Conservation (phyloP, 2,113 vertebrate genomes). For the Neopipo cinnamomea region DNA sequence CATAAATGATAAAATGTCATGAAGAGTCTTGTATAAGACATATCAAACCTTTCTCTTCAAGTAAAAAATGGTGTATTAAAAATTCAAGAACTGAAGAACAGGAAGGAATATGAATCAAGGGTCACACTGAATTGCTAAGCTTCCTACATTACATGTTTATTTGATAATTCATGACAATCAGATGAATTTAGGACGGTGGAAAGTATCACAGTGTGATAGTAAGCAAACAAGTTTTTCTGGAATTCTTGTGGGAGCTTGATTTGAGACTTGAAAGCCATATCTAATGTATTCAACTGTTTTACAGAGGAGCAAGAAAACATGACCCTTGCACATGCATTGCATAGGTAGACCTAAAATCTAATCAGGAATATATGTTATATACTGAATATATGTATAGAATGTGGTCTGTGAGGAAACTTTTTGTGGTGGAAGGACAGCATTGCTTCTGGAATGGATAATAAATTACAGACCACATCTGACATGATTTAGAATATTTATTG, state of each 20-base stretch:
- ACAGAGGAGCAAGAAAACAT: not conserved
- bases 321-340: not conserved
- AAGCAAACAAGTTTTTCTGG: slow-evolving; percentile 39
- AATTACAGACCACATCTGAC: not conserved
- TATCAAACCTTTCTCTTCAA: slow-evolving; percentile 7
- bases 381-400: not conserved
- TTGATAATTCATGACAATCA: slow-evolving; percentile 51
- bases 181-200: slow-evolving; percentile 29
- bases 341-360: slow-evolving; percentile 44
- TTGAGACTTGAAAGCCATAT: not conserved
- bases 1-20: slow-evolving; percentile 4
- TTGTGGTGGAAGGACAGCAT: not conserved
- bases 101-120: slow-evolving; percentile 5
- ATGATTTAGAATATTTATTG: not conserved
- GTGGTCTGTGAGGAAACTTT: slow-evolving; percentile 5
- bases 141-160: slow-evolving; percentile 24
- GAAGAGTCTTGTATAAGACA: not conserved
- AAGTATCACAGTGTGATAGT: slow-evolving; percentile 22
- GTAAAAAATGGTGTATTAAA: slow-evolving; percentile 26
- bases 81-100: slow-evolving; percentile 18
- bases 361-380: slow-evolving; percentile 28
- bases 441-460: not conserved
- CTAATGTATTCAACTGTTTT: not conserved
- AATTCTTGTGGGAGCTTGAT: slow-evolving; percentile 23
- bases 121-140: not conserved